Conservation (phyloP, 2,797 vertebrate genomes). For the Tympanoctomys barrerae region DNA sequence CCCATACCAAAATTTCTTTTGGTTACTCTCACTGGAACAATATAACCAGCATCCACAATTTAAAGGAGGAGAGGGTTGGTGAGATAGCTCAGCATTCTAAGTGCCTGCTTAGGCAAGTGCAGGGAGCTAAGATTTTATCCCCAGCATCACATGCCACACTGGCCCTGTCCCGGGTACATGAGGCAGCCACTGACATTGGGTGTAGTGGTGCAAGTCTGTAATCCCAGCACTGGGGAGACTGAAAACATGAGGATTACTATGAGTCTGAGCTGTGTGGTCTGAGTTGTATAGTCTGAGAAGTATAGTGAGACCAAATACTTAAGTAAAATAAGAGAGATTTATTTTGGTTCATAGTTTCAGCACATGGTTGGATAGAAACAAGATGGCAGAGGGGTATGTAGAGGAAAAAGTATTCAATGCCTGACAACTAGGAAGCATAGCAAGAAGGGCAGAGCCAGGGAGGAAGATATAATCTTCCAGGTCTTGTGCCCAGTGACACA, state of each 20-base stretch:
- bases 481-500: neutral
- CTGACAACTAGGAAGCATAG: neutral
- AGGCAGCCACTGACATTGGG: too few species aligned
- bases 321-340: neutral
- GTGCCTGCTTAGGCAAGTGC: too few species aligned
- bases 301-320: too few species aligned
- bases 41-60: neutral
- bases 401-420: neutral
- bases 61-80: neutral
- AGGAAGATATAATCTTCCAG: neutral
- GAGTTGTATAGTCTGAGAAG: too few species aligned
- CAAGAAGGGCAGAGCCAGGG: neutral
- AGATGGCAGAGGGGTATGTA: neutral
- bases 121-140: too few species aligned
- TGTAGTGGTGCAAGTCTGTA: too few species aligned
- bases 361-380: neutral
- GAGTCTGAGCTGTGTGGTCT: too few species aligned
- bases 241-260: too few species aligned
- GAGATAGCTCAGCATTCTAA: too few species aligned
- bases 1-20: neutral
- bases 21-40: neutral
- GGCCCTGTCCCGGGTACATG: too few species aligned
- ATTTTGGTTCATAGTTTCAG: neutral
- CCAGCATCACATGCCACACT: too few species aligned
- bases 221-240: too few species aligned